A percentile compares a stretch with the other conserved stretches of the same genome.
Conservation (phyloP, 2,888 invertebrate genomes). For the Stenotaenia linearis region DNA sequence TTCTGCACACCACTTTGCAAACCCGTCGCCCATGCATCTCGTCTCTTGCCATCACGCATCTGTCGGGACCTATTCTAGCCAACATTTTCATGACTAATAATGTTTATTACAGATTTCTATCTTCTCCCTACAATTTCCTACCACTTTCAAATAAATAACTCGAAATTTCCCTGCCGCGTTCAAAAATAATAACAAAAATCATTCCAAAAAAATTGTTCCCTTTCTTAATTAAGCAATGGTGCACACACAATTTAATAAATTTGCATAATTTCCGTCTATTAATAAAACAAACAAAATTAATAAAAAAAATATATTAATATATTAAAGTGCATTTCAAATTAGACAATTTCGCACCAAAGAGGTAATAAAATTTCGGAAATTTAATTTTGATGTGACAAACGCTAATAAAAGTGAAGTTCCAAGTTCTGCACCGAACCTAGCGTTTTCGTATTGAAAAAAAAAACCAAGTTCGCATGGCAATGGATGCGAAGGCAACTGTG, state of each 20-base stretch:
- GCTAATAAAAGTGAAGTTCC: no score
- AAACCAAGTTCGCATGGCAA: background rate
- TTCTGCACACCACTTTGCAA: background rate
- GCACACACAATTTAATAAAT: background rate
- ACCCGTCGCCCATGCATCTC: background rate
- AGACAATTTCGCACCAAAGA: background rate
- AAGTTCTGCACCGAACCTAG: no score
- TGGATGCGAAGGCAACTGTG: background rate
- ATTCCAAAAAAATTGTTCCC: background rate
- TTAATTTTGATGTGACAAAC: background rate
- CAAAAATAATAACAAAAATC: conserved; percentile 13
- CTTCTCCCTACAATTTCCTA: conserved; percentile 5
- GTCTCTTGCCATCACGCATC: background rate
- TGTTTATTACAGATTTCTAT: conserved; percentile 9
- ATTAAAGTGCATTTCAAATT: background rate
- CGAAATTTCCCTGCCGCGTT: background rate
- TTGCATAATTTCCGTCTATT: background rate
- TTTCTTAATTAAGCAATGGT: background rate
- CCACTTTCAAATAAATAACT: conserved; percentile 9
- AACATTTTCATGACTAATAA: background rate
- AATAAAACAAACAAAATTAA: background rate
- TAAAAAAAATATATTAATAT: background rate
- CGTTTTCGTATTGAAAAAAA: no score
- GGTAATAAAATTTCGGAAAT: background rate
- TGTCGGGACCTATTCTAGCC: conserved; percentile 9